Evolutionary conservation across 2,113 vertebrate genomes (phyloP).

Genomic region (Gymnarchus niloticus): DNA sequence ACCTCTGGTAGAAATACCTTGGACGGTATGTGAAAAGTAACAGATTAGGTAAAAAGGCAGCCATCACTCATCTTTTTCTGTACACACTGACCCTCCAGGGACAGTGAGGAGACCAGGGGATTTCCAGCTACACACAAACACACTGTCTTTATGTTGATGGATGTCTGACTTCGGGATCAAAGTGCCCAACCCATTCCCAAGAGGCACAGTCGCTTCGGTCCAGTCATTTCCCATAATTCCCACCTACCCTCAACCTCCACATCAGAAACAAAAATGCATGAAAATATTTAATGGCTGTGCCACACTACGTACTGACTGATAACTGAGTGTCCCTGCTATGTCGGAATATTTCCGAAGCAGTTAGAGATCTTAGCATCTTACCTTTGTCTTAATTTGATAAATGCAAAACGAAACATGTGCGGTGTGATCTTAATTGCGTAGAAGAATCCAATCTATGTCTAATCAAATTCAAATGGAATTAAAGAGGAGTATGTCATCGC

Average conservation of each 20-base stretch:
- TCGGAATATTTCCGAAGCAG: neutral
- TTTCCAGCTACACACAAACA: neutral
- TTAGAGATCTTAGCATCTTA: neutral
- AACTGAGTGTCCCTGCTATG: neutral
- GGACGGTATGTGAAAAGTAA: neutral
- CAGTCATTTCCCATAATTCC: neutral
- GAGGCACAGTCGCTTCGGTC: neutral
- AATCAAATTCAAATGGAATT: neutral
- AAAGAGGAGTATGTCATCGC: neutral
- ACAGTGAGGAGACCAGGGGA: neutral
- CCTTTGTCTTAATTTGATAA: neutral
- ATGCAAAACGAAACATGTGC: neutral
- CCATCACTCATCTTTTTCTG: neutral
- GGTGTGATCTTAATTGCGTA: neutral
- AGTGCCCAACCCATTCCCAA: neutral
- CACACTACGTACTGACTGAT: neutral
- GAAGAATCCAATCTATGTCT: neutral
- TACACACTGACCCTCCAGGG: neutral
- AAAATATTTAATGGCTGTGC: neutral
- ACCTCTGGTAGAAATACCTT: neutral
- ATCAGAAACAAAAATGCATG: neutral
- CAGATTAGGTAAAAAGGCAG: neutral
- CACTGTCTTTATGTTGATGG: neutral
- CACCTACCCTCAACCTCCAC: neutral
- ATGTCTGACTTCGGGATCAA: neutral